Percentiles rank a stretch among this genome's conserved stretches.
These are phyloP conservation scores for Monopis laevigella DNA, from an alignment of 2,888 invertebrate genomes.

Conservation along the genomic window DNA sequence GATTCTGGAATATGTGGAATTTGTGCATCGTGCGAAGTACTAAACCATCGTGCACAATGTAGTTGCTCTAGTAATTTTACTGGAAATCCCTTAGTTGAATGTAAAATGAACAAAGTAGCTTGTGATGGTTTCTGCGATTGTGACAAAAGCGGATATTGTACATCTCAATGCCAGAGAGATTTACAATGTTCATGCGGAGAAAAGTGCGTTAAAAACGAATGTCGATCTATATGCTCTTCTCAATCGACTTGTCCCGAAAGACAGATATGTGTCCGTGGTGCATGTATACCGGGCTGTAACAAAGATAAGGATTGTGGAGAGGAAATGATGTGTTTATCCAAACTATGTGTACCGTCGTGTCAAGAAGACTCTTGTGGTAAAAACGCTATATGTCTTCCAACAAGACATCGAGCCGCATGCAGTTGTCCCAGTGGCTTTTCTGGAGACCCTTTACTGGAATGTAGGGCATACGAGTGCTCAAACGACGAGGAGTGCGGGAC, in stretches of 20 bases:
- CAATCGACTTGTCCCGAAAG: conserved; percentile 78
- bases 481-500: conserved; percentile 79
- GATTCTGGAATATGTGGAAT: conserved; percentile 79
- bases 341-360: conserved; percentile 78
- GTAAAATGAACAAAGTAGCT: conserved; percentile 73
- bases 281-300: conserved; percentile 83
- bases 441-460: conserved; percentile 81
- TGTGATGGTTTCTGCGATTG: conserved; percentile 84
- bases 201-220: conserved; percentile 76
- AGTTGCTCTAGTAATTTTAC: conserved; percentile 83
- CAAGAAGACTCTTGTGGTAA: conserved; percentile 77
- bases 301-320: conserved; percentile 81
- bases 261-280: conserved; percentile 77
- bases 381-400: conserved; percentile 81
- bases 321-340: conserved; percentile 74
- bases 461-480: conserved; percentile 80
- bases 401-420: conserved; percentile 85
- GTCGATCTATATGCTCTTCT: conserved; percentile 75
- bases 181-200: conserved; percentile 85
- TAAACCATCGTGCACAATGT: conserved; percentile 87
- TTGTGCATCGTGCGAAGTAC: conserved; percentile 84
- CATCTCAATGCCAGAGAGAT: conserved; percentile 71
- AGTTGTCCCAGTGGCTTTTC: conserved; percentile 87
- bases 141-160: conserved; percentile 83
- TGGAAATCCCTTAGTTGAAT: conserved; percentile 84